Percentiles rank a stretch among this genome's conserved stretches.
Evolutionary conservation across 2,797 vertebrate species (phyloP).

Genomic region (Argentina silus): DNA sequence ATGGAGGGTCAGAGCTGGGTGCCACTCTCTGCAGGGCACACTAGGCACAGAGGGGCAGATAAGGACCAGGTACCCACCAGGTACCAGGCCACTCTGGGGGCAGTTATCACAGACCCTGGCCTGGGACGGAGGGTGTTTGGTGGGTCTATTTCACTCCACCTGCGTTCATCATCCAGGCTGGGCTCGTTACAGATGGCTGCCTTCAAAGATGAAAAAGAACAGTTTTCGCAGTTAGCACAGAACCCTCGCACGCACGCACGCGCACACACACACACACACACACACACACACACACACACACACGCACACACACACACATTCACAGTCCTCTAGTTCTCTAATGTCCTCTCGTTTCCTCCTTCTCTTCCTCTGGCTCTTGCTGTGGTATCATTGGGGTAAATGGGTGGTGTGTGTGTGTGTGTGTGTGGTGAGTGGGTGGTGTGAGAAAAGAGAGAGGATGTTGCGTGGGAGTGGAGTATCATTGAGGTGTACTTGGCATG

Average conservation of each 20-base stretch:
- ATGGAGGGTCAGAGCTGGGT: slow-evolving; percentile 46
- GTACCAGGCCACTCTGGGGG: slow-evolving; percentile 48
- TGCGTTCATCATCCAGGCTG: no score
- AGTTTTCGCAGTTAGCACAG: no score
- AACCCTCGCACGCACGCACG: no score
- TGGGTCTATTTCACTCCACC: no score
- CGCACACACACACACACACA: no score
- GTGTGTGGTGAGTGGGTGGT: slow-evolving; percentile 67
- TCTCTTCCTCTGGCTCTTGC: not conserved
- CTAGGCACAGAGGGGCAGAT: no score
- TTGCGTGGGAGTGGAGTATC: slow-evolving; percentile 71
- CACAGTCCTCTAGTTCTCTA: slow-evolving; percentile 6
- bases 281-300: no score
- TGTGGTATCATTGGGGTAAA: not conserved
- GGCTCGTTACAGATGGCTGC: no score
- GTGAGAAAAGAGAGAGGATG: slow-evolving; percentile 71
- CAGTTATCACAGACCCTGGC: slow-evolving; percentile 13
- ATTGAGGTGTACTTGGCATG: slow-evolving; percentile 58
- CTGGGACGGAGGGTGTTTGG: no score
- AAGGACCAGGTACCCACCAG: no score
- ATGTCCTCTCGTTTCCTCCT: slow-evolving; percentile 3
- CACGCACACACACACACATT: no score
- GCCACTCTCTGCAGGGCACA: slow-evolving; percentile 47
- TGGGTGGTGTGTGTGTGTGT: slow-evolving; percentile 26
- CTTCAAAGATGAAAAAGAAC: no score